Percentiles rank a stretch among this genome's conserved stretches.
Conservation (phyloP, 2,797 vertebrate species). For the Sarcoramphus papa region DNA sequence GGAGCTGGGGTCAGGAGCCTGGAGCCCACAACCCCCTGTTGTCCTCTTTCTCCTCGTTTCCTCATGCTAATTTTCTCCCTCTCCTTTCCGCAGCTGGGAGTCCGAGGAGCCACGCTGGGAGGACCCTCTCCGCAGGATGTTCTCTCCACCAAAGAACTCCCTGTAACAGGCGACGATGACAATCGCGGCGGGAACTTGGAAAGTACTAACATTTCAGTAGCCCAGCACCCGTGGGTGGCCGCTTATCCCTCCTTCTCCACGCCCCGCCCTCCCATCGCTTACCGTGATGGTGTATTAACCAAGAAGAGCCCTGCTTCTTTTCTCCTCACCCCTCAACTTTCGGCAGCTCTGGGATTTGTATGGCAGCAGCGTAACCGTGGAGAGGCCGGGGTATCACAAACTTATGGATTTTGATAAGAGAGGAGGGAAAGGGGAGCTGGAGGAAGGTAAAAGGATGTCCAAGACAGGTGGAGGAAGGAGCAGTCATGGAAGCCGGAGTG, state of each 20-base stretch:
- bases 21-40: neutral
- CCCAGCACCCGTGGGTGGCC: slow-evolving; percentile 34
- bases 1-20: fast-evolving
- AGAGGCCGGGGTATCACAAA: slow-evolving; percentile 99
- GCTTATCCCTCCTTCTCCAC: slow-evolving; percentile 15
- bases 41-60: neutral
- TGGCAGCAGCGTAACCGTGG: slow-evolving; percentile 98
- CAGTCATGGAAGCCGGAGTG: slow-evolving; percentile 83
- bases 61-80: neutral
- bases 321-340: slow-evolving; percentile 71
- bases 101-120: slow-evolving; percentile 21
- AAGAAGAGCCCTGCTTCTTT: slow-evolving; percentile 19
- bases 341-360: slow-evolving; percentile 87
- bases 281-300: slow-evolving; percentile 67
- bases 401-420: slow-evolving; percentile 99
- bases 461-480: slow-evolving; percentile 86
- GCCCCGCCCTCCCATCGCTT: slow-evolving; percentile 48
- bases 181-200: neutral
- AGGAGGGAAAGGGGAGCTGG: slow-evolving; percentile 95
- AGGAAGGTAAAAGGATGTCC: slow-evolving; percentile 97
- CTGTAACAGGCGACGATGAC: slow-evolving; percentile 74
- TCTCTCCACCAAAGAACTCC: slow-evolving; percentile 75
- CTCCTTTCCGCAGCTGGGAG: slow-evolving; percentile 44
- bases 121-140: slow-evolving; percentile 68
- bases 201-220: slow-evolving; percentile 57